Conservation (phyloP, 2,797 vertebrate species). For the Euthynnus affinis region DNA sequence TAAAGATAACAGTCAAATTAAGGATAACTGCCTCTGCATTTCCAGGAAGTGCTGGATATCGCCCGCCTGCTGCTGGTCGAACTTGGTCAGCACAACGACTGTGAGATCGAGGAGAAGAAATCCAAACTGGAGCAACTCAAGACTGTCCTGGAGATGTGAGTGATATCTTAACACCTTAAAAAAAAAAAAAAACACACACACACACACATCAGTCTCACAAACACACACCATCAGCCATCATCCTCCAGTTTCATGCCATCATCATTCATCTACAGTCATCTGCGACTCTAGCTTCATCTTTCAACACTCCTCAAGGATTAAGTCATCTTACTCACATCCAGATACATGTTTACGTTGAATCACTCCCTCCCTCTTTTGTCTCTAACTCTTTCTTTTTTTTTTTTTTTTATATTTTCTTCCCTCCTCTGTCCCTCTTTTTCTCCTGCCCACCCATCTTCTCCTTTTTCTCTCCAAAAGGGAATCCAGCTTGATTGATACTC, state of each 20-base stretch:
- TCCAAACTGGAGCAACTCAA: conserved; percentile 97
- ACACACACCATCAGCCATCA: conserved; percentile 12
- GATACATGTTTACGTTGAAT: conserved; percentile 49
- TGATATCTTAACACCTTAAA: conserved; percentile 19
- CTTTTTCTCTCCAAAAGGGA: conserved; percentile 83
- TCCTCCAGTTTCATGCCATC: conserved; percentile 15
- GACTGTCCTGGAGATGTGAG: conserved; percentile 98
- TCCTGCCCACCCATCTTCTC: conserved; percentile 57
- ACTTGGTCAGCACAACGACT: conserved; percentile 90
- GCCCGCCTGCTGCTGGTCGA: conserved; percentile 93
- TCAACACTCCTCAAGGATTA: conserved; percentile 16
- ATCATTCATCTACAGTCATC: conserved; percentile 38
- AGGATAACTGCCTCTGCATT: conserved; percentile 1
- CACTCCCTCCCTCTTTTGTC: conserved; percentile 51
- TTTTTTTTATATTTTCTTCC: conserved; percentile 61
- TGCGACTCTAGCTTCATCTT: conserved; percentile 24
- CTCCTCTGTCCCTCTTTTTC: conserved; percentile 39
- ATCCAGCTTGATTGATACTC: conserved; percentile 88
- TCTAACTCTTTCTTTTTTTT: conserved; percentile 72
- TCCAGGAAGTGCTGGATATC: conserved; percentile 97
- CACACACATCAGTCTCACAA: conserved; percentile 1
- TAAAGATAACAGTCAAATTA: neutral
- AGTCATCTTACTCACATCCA: conserved; percentile 43
- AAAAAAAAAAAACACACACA: too few relatives aligned
- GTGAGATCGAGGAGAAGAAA: conserved; percentile 96